Percentiles rank a stretch among this genome's conserved stretches.
Evolutionary conservation across 2,797 vertebrate species (phyloP).

Genomic region (Esox masquinongy): DNA sequence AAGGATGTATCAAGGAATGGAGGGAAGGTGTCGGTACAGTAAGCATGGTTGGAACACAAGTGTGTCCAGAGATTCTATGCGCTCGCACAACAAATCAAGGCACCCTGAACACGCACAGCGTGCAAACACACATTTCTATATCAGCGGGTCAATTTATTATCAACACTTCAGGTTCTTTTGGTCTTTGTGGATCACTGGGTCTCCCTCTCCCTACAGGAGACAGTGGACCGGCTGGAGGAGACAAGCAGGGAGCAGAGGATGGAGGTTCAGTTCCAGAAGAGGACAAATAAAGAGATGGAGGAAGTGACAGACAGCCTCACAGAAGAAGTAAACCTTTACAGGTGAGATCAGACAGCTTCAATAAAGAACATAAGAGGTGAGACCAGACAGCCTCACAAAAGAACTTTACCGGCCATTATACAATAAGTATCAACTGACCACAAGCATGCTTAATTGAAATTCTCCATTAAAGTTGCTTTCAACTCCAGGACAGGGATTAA

Average conservation of each 20-base stretch:
- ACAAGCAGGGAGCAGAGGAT: conserved; percentile 83
- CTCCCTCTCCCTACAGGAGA: conserved; percentile 72
- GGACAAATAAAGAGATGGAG: conserved; percentile 85
- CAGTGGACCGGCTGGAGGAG: conserved; percentile 84
- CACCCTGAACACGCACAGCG: neutral
- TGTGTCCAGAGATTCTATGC: neutral
- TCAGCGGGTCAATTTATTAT: neutral
- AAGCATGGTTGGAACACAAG: neutral
- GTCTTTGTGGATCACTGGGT: neutral
- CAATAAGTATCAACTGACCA: no score
- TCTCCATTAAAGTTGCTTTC: no score
- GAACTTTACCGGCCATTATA: no score
- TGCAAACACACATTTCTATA: neutral
- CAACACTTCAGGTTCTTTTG: neutral
- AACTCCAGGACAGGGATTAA: no score
- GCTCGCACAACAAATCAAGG: neutral
- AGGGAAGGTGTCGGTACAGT: no score
- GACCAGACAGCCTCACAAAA: no score
- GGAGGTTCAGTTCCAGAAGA: conserved; percentile 84
- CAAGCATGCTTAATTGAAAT: no score
- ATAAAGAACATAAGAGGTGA: no score
- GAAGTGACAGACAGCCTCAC: conserved; percentile 80
- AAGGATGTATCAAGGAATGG: no score
- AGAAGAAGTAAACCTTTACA: conserved; percentile 82
- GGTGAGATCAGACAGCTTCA: conserved; percentile 59